phyloP scores from a whole-genome alignment of 2,888 invertebrate genomes.

The Julus scandinavius region DNA sequence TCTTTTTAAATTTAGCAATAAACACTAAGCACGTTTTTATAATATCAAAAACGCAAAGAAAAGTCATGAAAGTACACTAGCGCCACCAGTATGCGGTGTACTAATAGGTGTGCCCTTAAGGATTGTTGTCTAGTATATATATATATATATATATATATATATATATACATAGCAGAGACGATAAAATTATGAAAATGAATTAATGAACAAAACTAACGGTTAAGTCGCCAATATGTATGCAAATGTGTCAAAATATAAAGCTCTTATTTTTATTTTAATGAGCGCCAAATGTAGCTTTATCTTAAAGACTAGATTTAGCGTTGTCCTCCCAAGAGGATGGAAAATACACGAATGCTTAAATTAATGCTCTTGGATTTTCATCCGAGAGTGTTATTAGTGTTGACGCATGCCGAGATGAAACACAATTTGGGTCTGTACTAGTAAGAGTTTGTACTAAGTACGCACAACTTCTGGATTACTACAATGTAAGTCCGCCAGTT shows the following conservation, averaged over 20 bases:
- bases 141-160: too few species aligned
- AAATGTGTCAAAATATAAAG: conserved; percentile 24
- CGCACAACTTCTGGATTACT: neutral
- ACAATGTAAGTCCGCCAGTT: too few species aligned
- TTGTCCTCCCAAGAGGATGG: neutral
- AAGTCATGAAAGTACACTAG: neutral
- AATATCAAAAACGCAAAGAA: too few species aligned
- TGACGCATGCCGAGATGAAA: neutral
- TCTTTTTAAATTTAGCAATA: too few species aligned
- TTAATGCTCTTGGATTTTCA: neutral
- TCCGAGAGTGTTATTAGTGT: neutral
- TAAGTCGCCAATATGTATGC: conserved; percentile 22
- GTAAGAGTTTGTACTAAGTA: neutral
- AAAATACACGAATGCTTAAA: neutral
- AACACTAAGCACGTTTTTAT: too few species aligned
- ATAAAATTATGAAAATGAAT: neutral
- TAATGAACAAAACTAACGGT: conserved; percentile 23
- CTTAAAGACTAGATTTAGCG: conserved; percentile 16
- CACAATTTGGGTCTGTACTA: neutral
- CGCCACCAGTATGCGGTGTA: neutral
- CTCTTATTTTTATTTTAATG: conserved; percentile 29
- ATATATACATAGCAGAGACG: neutral
- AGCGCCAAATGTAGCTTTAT: neutral
- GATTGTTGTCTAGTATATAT: neutral
- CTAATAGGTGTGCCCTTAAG: neutral